Base-by-base conservation (phyloP, 2,888 invertebrate species). In the Ophion obscuratus region DNA sequence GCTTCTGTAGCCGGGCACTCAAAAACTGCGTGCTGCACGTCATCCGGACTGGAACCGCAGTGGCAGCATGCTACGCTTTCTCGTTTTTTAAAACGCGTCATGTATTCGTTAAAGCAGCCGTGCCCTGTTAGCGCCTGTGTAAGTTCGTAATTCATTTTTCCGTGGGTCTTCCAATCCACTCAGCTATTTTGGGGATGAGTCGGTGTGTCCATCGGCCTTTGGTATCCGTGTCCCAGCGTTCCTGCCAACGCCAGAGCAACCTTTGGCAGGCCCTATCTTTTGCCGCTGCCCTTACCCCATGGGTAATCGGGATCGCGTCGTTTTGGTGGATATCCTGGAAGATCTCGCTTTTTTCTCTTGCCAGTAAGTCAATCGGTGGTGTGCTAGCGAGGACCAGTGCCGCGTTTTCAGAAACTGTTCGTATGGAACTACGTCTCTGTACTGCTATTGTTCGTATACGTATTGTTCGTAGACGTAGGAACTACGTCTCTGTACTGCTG, bases 51-150 rank as follows among this genome's bases (percentile, higher is more conserved):
- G 36, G 70, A 36, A 2, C 71, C 76, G 67, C 87, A 89, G 85
- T 83, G 88, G 83, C 85, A 82, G 84, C 89, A 88, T 88, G 87
- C 85, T 89, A 87, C 90, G 90, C 88, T 92, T 79, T 89, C 90
- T 79, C 66, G 81, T 57, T 79, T 82, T 11, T 84, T 84, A 10
- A 87, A 84, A 14, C 81, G 36, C 64, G 85, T 17, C 78, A 90
- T 86, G 71, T 87, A 85, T 20, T 40, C 47, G 14, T 87, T 85
- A 81, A 90, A 89, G 40, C 87, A 87, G 9, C 90, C 89, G 53
- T 90, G 90, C 4, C 89, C 90, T 0, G 89, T 66, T 7, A 90
- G 87, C 7, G 84, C 80, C 80, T 89, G 89, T 10, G 85, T 85
- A 17, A 88, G 84, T 47, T 85, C 80, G 73, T 84, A 89, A 14